Base-by-base conservation (phyloP, 92 coral and sea anemone species). In the Parazoanthus atlanticus region DNA sequence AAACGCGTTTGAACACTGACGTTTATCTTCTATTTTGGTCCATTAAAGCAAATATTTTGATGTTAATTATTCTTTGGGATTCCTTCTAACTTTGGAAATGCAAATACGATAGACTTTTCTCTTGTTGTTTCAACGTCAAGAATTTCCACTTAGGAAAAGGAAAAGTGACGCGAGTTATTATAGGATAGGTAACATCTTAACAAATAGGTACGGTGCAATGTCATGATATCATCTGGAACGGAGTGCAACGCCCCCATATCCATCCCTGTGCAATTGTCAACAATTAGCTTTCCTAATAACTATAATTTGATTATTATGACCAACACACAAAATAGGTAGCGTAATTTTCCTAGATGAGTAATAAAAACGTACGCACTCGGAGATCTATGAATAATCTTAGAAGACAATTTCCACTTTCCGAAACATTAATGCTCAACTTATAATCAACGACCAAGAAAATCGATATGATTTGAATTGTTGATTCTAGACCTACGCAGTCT, bases 171-270 rank as follows among this genome's bases (percentile, higher is more conserved):
- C 28, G 40, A 6, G 40, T 40, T 30, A 30, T 80, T 26, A 80
- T 56, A 3, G 40, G 43, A 56, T 15, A 30, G 58, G 47, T 80
- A 25, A 32, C 84, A 54, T 80, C 71, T 29, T 10, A 17, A 38
- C 23, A 10, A 0, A 70, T 70, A 31, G 38, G 9, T 25, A 32
- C 17, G 33, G 33, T 58, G 10, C 47, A 54, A 9, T 32, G 70
- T 31, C 64, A 52, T 80, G 72, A 56, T 80, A 80, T 80, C 28
- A 31, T 67, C 69, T 80, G 23, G 70, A 80, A 16, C 82, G 61
- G 28, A 12, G 30, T 80, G 49, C 28, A 76, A 36, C 56, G 21
- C 58, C 58, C 58, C 21, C 58, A 13, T 19, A 2, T 52, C 3
- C 19, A 12, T 52, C 19, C 58, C 58, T 52, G 15, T 52, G 21